Base-by-base conservation (phyloP, 2,797 vertebrate species). In the Capromys pilorides region DNA sequence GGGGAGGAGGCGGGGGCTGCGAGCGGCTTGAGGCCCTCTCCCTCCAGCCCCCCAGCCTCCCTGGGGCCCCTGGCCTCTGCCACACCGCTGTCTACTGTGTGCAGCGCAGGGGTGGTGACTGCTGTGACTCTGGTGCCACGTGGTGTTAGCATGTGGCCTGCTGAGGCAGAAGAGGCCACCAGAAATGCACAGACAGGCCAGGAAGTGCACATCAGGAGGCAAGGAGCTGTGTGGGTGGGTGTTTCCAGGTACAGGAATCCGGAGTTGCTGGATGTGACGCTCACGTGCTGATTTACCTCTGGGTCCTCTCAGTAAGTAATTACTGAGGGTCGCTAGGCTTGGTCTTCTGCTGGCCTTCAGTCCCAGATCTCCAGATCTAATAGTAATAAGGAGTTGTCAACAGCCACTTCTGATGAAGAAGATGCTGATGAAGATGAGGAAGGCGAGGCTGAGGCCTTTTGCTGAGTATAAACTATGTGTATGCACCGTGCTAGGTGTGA, bases 161-260 rank as follows among this genome's bases (percentile, higher is more conserved):
- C 61, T 36, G 67, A 62, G 31, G 26, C 10, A 39, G 14, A 16
- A n/a, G 36, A 45, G 71, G 12, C 39, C 39, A 19, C 22, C 18
- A 12, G 19, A 83, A 57, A 57, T 16, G 19, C 83, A 22, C 49
- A 82, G 73, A 95, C 59, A 49, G 26, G 36, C 71, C 31, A 14
- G 11, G 69, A 92, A 86, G 39, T 24, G 3, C 59, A 13, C 36
- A 26, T 84, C 59, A 33, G 36, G 59, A 79, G 41, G 57, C 0
- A n/a, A 69, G 31, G 59, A 51, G 33, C 45, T 33, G 1, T 66
- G 59, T 14, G 73, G 90, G 33, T 21, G 77, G 49, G 49, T 62
- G 62, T 90, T 61, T 94, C 39, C 71, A 62, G 57, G 93, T n/a
- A 49, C 49, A 21, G 57, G 26, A 95, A 82, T 64, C 81, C 82